Evolutionary conservation across 2,797 vertebrate genomes (phyloP).

Genomic region (Peromyscus aztecus): DNA sequence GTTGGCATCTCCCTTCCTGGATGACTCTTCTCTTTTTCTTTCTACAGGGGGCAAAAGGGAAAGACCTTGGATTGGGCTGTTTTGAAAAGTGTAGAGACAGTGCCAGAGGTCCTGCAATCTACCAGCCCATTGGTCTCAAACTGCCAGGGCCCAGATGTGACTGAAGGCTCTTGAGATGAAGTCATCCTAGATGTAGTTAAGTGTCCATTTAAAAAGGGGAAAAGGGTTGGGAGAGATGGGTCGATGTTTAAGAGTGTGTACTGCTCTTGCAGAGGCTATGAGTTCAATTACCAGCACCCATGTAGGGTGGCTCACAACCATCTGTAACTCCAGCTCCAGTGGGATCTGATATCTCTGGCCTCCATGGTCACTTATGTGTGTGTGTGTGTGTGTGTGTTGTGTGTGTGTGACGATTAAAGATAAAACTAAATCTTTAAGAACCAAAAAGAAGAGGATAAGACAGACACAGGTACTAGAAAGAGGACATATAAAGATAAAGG

Average conservation of each 20-base stretch:
- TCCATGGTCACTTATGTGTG: background rate
- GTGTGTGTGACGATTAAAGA: too few relatives aligned
- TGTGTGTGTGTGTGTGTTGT: too few relatives aligned
- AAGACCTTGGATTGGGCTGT: background rate
- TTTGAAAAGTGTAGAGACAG: background rate
- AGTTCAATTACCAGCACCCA: background rate
- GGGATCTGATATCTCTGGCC: background rate
- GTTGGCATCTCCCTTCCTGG: background rate
- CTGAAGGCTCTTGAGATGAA: background rate
- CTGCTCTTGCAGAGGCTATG: background rate
- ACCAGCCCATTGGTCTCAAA: background rate
- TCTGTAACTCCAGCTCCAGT: background rate
- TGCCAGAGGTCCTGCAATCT: too few relatives aligned
- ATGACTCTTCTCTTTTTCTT: background rate
- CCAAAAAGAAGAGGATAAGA: background rate
- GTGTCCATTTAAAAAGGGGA: too few relatives aligned
- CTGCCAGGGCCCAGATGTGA: background rate
- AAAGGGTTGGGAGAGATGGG: background rate
- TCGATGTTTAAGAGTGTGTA: background rate
- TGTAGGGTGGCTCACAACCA: background rate
- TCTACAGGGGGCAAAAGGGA: background rate
- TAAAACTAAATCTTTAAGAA: background rate
- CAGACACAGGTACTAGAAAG: background rate
- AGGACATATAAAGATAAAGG: background rate
- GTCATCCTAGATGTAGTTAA: background rate